Conservation (phyloP, 2,797 vertebrate species). For the Peromyscus eremicus region DNA sequence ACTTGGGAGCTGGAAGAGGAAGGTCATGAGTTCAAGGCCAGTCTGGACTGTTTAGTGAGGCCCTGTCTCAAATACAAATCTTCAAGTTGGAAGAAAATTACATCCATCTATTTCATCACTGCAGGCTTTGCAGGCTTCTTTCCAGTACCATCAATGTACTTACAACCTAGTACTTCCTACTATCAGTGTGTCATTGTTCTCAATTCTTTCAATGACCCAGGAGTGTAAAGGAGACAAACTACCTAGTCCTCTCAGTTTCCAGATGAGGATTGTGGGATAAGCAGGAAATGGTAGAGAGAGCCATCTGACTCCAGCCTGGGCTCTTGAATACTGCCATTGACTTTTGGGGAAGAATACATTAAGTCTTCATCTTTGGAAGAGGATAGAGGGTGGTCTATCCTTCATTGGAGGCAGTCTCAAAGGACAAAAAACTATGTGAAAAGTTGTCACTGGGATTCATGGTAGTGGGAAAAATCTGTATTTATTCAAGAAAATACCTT, state of each 20-base stretch:
- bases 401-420: background rate
- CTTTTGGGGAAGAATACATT: background rate
- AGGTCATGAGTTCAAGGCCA: background rate
- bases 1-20: background rate
- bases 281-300: background rate
- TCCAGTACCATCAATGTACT: no score
- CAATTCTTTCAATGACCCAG: background rate
- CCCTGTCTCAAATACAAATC: background rate
- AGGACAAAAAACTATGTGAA: background rate
- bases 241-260: background rate
- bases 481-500: constrained; percentile 6
- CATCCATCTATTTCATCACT: background rate
- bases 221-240: background rate
- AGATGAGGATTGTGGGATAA: background rate
- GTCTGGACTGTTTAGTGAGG: background rate
- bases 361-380: background rate
- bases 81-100: constrained; percentile 40
- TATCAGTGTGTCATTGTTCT: background rate
- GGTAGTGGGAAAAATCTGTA: background rate
- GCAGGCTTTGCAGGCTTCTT: background rate
- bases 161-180: background rate
- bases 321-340: background rate
- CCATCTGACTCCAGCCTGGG: background rate
- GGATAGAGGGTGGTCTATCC: background rate
- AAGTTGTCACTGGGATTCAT: background rate